Percentiles rank a stretch among this genome's conserved stretches.
Evolutionary conservation across 1,140 invertebrate genomes (phyloP).

Genomic region (Tyrophagus putrescentiae): DNA sequence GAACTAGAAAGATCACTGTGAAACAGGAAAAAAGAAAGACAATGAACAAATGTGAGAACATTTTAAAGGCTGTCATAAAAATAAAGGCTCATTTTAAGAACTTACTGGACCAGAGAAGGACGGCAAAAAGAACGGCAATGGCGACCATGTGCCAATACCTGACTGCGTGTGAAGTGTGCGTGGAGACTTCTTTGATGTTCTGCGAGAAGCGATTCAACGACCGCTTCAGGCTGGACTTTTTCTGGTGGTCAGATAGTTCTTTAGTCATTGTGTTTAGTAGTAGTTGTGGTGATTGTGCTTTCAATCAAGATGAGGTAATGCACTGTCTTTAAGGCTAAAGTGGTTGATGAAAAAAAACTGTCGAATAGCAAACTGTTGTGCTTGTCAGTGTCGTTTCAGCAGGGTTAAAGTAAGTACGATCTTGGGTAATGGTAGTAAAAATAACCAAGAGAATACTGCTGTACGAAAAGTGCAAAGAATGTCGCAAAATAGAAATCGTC

Average conservation of each 20-base stretch:
- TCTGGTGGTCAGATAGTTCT: not conserved
- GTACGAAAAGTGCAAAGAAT: too few species aligned
- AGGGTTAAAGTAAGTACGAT: too few species aligned
- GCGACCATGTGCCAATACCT: not conserved
- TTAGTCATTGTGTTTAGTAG: not conserved
- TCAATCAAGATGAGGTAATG: too few species aligned
- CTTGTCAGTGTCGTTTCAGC: too few species aligned
- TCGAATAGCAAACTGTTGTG: too few species aligned
- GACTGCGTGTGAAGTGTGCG: not conserved
- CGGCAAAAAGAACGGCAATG: not conserved
- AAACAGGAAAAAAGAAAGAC: not conserved
- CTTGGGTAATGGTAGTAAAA: too few species aligned
- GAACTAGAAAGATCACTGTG: not conserved
- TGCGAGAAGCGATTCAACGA: slow-evolving; percentile 1
- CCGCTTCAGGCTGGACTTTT: not conserved
- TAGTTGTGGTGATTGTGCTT: too few species aligned
- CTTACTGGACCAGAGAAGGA: slow-evolving; percentile 10
- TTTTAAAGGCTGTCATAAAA: not conserved
- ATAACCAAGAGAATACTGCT: too few species aligned
- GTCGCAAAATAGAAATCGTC: too few species aligned
- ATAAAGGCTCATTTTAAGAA: not conserved
- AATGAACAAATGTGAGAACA: not conserved
- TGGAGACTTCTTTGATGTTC: slow-evolving; percentile 2
- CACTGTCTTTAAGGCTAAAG: too few species aligned
- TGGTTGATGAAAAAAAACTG: too few species aligned